These are phyloP conservation scores for Physeter macrocephalus DNA, from an alignment of 2,113 vertebrate genomes.

Conservation along the genomic window DNA sequence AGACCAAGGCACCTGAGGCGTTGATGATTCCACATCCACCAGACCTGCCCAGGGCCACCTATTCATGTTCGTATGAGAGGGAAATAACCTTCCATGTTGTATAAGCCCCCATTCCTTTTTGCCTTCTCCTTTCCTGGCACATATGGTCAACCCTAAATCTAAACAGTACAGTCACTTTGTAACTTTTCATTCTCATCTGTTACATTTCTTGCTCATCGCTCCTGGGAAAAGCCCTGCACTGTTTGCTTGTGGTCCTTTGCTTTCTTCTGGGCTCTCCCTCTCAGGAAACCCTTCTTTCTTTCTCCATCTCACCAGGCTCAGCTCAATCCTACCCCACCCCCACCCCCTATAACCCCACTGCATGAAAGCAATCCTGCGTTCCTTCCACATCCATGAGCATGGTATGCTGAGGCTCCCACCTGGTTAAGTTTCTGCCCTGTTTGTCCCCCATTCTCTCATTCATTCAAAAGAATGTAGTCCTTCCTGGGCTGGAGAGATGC, in stretches of 20 bases:
- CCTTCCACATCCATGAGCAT: fast-evolving
- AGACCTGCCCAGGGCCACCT: not conserved
- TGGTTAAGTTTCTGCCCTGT: too few species aligned
- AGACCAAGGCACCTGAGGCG: not conserved
- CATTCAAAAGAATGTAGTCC: not conserved
- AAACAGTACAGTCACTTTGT: fast-evolving
- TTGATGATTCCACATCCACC: not conserved
- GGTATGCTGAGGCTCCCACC: fast-evolving
- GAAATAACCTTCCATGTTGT: fast-evolving
- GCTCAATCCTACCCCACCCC: not conserved
- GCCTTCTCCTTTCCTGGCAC: too few species aligned
- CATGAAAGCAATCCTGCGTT: fast-evolving
- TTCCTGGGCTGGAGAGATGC: not conserved
- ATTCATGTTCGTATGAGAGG: fast-evolving
- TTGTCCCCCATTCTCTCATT: fast-evolving
- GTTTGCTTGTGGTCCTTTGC: too few species aligned
- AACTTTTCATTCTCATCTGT: fast-evolving
- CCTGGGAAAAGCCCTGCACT: too few species aligned
- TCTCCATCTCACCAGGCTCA: not conserved
- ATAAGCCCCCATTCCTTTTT: not conserved
- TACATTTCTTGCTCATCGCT: fast-evolving
- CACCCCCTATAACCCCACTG: fast-evolving
- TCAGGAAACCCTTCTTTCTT: not conserved
- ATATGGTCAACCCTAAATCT: fast-evolving
- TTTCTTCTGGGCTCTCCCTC: not conserved